These are phyloP conservation scores for Ditylenchus weischeri DNA, from an alignment of 2,888 invertebrate species.

Conservation along the genomic window DNA sequence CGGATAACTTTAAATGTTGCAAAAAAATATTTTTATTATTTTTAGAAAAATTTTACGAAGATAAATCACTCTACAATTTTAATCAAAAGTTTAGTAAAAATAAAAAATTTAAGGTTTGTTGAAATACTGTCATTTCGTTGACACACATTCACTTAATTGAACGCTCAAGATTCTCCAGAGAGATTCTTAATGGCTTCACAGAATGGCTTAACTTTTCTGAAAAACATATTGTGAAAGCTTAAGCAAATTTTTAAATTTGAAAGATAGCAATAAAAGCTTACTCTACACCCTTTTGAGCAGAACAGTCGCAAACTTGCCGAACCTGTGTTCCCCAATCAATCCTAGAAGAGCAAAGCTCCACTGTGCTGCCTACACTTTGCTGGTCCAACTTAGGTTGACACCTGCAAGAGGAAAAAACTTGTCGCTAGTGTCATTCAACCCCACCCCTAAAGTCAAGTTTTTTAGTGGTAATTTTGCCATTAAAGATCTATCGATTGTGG, in stretches of 20 bases:
- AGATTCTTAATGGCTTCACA: neutral
- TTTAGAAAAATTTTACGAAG: too few relatives aligned
- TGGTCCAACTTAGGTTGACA: conserved; percentile 14
- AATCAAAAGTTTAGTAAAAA: too few relatives aligned
- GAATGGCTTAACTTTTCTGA: conserved; percentile 5
- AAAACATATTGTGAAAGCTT: neutral
- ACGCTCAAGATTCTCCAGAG: neutral
- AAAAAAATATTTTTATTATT: too few relatives aligned
- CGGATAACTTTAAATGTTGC: too few relatives aligned
- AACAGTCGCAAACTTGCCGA: conserved; percentile 18
- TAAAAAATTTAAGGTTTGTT: too few relatives aligned
- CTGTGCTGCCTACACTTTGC: conserved; percentile 8
- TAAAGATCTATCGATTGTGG: too few relatives aligned
- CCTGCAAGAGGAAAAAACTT: neutral
- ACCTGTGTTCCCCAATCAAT: conserved; percentile 17
- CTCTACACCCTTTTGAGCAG: conserved; percentile 13
- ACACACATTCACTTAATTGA: too few relatives aligned
- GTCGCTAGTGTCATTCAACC: too few relatives aligned
- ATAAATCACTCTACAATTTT: too few relatives aligned
- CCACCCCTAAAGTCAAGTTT: too few relatives aligned
- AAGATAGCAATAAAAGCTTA: neutral
- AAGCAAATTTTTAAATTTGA: neutral
- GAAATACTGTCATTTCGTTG: too few relatives aligned
- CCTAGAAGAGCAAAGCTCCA: conserved; percentile 16
- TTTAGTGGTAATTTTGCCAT: too few relatives aligned